Evolutionary conservation across 2,113 vertebrate species (phyloP), one percentile per base, ranked within the genome.

Genomic region (Clarias batrachus): DNA sequence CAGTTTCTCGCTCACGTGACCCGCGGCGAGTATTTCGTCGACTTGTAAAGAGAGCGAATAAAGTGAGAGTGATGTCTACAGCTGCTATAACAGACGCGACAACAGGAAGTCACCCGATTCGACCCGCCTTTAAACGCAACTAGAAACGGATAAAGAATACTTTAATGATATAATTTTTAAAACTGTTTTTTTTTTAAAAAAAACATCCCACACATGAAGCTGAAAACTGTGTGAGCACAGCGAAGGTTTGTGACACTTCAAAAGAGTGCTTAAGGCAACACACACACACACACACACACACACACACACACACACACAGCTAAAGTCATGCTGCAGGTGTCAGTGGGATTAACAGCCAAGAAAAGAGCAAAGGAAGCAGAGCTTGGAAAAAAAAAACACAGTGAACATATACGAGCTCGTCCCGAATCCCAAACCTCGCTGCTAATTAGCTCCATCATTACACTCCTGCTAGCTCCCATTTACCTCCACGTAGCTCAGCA

Each of bases 371-470:
- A 66, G 41, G 62, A 33, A 79, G 62, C 27, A 79, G 63, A 13
- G 63, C 33, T 70, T 56, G 23, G 21, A 52, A 10, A 59, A 74
- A 59, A 74, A 52, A 60, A 66, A 41, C 16, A 65, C 25, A 13
- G 63, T 7, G 70, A 37, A 71, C 41, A 66, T 59, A n/a, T 33
- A 1, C 9, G 48, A 52, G 25, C 12, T 73, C 8, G 7, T 19
- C 19, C 3, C 14, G 41, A 65, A 54, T 17, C 9, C 25, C 59
- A 21, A 25, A 62, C 78, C 70, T 60, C 57, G 13, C 56, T 17
- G 19, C 59, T 82, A 82, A 87, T 86, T 86, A 86, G 12, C 25
- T 25, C 65, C 81, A 74, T 87, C 19, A 30, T n/a, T 66, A 62
- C 80, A 76, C 85, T 56, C 70, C 79, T 12, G 59, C 66, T 41